Base-by-base conservation (phyloP, 1,140 invertebrate genomes). In the Lordiphosa stackelbergi region DNA sequence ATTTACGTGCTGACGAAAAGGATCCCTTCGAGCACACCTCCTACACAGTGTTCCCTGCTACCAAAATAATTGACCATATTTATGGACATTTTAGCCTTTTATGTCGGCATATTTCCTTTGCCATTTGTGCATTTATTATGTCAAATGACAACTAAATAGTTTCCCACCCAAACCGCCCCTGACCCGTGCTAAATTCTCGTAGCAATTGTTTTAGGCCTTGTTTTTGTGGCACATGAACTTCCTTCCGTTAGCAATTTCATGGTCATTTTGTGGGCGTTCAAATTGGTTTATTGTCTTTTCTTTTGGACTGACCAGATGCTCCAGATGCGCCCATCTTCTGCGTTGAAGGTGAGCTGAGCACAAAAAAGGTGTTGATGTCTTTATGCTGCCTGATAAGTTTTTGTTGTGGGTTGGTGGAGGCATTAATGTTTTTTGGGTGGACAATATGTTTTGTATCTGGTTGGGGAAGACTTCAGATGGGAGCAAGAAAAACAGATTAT, bases 71-170 rank as follows among this genome's bases (percentile, higher is more conserved):
- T 84, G 78, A 28, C 66, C 66, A 73, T 85, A 83, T 84, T 83
- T 83, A 84, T 83, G 78, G 66, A 66, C 68, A 84, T 84, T 84
- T 73, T 70, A 78, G 73, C 69, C 78, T 78, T 84, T 83, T 83
- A 84, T 83, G 77, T 62, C 47, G 60, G 72, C 77, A 75, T 74
- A 83, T 64, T 81, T 83, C 69, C 68, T 70, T 83, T 71, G 7
- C 28, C 28, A 24, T 75, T 81, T 66, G 54, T 54, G 60, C 59
- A 57, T 69, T 53, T 66, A 37, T 24, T 58, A 42, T 41, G 35
- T 5, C 34, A 57, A 56, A 31, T 58, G 65, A 83, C 78, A 83
- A 77, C 78, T 83, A 83, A 46, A 46, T 46, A 46, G 43, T 83
- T 69, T 83, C 28, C 5, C 34, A 19, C 16, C 42, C 42, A 22